Evolutionary conservation across 2,797 vertebrate genomes (phyloP).

Genomic region (Tauraco hartlaubi): DNA sequence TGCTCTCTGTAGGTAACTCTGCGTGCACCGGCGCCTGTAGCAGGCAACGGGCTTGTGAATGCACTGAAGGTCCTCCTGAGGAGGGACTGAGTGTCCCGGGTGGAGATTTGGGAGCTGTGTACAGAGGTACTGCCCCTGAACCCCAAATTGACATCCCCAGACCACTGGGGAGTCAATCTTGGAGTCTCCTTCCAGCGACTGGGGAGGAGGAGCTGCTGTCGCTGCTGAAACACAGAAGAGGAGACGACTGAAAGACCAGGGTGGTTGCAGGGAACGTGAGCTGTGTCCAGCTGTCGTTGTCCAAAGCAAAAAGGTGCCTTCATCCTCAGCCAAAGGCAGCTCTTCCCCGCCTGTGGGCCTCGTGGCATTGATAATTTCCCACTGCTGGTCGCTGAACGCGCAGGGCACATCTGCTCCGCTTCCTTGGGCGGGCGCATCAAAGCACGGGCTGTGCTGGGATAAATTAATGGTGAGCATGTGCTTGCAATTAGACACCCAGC

Average conservation of each 20-base stretch:
- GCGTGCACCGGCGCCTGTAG: accelerated
- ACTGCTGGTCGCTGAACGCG: not conserved
- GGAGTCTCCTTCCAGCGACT: accelerated
- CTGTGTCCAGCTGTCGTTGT: not conserved
- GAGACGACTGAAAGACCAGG: not conserved
- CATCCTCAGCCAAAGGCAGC: not conserved
- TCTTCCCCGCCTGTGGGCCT: not conserved
- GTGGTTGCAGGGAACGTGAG: accelerated
- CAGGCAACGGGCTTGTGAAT: not conserved
- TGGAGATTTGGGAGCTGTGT: not conserved
- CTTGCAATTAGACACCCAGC: not conserved
- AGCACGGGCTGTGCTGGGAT: not conserved
- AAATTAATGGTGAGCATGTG: not conserved
- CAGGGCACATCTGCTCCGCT: not conserved
- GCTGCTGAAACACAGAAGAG: not conserved
- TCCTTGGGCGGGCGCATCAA: not conserved
- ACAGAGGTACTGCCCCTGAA: not conserved
- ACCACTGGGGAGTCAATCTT: not conserved
- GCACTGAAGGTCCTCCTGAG: not conserved
- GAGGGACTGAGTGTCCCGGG: not conserved
- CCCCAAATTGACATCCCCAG: not conserved
- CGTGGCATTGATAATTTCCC: not conserved
- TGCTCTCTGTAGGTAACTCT: not conserved
- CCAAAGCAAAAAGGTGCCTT: not conserved
- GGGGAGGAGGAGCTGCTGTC: not conserved